These are phyloP conservation scores for Diacarnus erythraeanus DNA, from an alignment of 37 sponge, comb jelly and placozoan species.

Conservation along the genomic window DNA sequence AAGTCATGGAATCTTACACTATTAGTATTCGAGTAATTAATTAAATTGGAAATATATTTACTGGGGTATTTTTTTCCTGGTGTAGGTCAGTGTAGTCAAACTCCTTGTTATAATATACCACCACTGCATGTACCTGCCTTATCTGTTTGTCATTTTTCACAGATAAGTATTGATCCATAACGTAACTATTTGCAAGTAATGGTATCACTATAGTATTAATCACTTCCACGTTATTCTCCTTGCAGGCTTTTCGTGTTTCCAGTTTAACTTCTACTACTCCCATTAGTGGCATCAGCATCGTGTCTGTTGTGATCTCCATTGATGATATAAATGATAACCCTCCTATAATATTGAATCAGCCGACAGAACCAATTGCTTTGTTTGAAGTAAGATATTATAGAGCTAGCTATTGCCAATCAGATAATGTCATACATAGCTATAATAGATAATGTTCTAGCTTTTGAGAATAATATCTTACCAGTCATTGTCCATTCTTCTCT, in stretches of 20 bases:
- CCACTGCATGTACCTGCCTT: too few species aligned
- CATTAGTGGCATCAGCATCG: background rate
- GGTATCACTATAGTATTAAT: too few species aligned
- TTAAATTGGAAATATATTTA: background rate
- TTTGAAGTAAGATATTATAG: conserved; percentile 5
- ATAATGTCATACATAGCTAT: background rate
- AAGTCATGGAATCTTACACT: conserved; percentile 1
- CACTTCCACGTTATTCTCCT: background rate
- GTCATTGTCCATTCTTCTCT: too few species aligned
- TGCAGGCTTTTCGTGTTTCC: background rate
- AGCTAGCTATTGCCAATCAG: too few species aligned
- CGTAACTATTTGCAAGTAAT: too few species aligned
- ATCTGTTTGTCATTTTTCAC: background rate
- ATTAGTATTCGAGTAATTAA: conserved; percentile 6
- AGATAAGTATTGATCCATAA: background rate
- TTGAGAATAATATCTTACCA: background rate
- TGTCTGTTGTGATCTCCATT: conserved; percentile 11
- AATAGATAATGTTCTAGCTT: too few species aligned
- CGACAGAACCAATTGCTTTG: background rate
- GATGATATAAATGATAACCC: conserved; percentile 37
- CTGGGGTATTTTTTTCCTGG: background rate
- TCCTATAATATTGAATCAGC: conserved; percentile 19
- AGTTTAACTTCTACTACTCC: background rate
- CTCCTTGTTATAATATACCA: too few species aligned
- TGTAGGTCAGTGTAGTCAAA: too few species aligned